A percentile compares a stretch with the other conserved stretches of the same genome.
These are phyloP conservation scores for Pteruthius melanotis DNA, from an alignment of 2,113 vertebrate genomes.

Conservation along the genomic window DNA sequence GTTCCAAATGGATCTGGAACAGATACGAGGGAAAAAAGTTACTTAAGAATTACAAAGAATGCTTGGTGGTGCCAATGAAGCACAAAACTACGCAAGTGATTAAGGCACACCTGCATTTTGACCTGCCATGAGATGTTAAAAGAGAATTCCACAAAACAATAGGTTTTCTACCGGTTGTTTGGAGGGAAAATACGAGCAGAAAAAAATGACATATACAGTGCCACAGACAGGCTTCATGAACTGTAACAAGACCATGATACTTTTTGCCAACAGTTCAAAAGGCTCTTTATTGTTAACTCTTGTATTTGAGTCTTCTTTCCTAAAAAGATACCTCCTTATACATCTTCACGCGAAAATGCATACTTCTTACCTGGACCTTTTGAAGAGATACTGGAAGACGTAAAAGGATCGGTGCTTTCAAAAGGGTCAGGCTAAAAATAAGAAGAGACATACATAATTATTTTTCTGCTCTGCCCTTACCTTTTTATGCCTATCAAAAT, in stretches of 20 bases:
- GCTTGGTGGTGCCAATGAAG: background rate
- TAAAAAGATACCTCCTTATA: background rate
- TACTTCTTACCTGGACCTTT: slow-evolving; percentile 88
- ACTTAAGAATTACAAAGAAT: background rate
- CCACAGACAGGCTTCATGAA: background rate
- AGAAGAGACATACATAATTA: background rate
- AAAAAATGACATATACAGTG: background rate
- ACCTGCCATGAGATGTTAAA: background rate
- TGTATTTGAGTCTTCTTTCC: background rate
- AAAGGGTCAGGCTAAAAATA: slow-evolving; percentile 82
- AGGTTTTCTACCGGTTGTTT: background rate
- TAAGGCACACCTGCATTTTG: background rate
- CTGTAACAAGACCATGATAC: accelerated
- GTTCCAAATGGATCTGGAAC: slow-evolving; percentile 88
- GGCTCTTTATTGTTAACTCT: background rate
- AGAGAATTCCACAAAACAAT: background rate
- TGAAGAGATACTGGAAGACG: slow-evolving; percentile 80
- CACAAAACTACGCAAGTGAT: background rate
- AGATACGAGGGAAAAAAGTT: background rate
- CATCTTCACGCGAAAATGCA: background rate
- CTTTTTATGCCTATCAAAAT: background rate
- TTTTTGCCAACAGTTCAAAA: background rate
- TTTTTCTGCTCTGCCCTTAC: background rate
- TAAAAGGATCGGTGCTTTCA: slow-evolving; percentile 86
- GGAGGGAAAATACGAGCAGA: background rate